Conservation (phyloP, 2,797 vertebrate species). For the Myotis pilosus region DNA sequence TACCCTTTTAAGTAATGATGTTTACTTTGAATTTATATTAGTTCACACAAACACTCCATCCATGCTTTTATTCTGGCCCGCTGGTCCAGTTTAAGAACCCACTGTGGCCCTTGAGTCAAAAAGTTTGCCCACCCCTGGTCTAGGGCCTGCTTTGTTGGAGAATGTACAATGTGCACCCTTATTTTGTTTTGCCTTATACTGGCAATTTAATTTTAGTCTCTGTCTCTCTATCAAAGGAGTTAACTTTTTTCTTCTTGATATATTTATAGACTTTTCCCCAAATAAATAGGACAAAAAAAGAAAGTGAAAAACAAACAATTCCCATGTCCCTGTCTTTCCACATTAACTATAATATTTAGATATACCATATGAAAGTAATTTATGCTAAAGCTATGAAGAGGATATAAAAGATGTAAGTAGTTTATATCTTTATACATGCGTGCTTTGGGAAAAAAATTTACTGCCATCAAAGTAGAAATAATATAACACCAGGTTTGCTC, state of each 20-base stretch:
- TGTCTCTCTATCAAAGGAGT: background rate
- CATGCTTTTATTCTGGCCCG: too few species aligned
- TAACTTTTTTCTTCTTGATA: background rate
- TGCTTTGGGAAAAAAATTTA: constrained; percentile 1
- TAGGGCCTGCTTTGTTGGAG: background rate
- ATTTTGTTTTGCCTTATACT: background rate
- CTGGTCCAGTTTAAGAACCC: too few species aligned
- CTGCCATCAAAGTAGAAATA: background rate
- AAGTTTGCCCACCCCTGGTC: too few species aligned
- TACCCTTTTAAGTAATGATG: too few species aligned
- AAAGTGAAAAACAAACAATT: background rate
- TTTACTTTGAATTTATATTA: too few species aligned
- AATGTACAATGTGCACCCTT: background rate
- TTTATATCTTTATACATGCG: background rate
- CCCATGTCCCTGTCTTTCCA: background rate
- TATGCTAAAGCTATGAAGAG: background rate
- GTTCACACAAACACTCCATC: too few species aligned
- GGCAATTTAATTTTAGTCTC: background rate
- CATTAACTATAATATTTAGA: background rate
- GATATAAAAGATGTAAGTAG: background rate
- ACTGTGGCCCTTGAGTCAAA: too few species aligned
- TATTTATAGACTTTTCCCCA: background rate
- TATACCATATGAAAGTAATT: background rate
- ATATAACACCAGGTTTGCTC: background rate
- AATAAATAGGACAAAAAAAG: background rate